These are phyloP conservation scores for Corapipo altera DNA, from an alignment of 2,113 vertebrate species.

Conservation along the genomic window DNA sequence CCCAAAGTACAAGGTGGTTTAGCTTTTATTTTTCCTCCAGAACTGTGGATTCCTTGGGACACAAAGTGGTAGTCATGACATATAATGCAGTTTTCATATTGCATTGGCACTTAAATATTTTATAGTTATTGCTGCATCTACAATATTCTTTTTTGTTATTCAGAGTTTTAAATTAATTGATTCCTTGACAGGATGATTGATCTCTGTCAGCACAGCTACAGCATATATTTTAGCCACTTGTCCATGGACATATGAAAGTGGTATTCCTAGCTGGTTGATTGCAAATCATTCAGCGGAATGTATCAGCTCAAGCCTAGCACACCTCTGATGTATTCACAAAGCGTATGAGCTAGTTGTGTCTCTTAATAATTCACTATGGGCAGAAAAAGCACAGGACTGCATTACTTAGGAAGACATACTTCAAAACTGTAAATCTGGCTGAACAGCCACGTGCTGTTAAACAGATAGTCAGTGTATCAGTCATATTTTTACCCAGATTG, in stretches of 20 bases:
- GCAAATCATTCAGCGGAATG: not conserved
- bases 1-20: not conserved
- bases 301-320: not conserved
- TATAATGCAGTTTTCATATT: not conserved
- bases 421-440: not conserved
- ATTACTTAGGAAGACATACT: not conserved
- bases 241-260: not conserved
- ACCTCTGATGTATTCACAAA: not conserved
- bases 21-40: not conserved
- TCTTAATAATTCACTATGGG: not conserved
- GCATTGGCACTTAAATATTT: not conserved
- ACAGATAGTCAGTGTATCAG: not conserved
- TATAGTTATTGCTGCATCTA: not conserved
- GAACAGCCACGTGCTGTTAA: not conserved
- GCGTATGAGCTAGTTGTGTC: not conserved
- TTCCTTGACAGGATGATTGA: not conserved
- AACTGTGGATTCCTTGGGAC: not conserved
- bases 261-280: not conserved
- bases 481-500: not conserved
- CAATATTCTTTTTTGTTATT: not conserved
- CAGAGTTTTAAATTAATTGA: not conserved
- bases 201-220: not conserved
- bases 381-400: not conserved
- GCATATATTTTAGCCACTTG: not conserved
- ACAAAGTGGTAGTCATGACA: not conserved